These are phyloP conservation scores for Heteromyza rotundicornis DNA, from an alignment of 2,888 invertebrate species.

Conservation along the genomic window DNA sequence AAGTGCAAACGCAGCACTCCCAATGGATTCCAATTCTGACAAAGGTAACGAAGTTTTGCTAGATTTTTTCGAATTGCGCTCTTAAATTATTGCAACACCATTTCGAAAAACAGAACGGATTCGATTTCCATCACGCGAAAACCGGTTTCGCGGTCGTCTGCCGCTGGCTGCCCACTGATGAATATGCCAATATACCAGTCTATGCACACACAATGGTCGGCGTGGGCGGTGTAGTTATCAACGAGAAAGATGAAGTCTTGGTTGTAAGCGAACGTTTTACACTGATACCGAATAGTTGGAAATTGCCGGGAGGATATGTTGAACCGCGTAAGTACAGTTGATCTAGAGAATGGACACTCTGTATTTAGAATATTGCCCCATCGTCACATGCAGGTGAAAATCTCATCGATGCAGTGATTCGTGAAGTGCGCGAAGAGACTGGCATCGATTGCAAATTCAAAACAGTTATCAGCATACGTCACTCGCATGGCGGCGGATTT, in stretches of 20 bases:
- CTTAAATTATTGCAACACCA: too few species aligned
- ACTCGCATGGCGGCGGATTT: conserved; percentile 77
- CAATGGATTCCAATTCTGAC: conserved; percentile 79
- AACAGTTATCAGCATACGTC: conserved; percentile 78
- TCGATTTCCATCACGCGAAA: conserved; percentile 87
- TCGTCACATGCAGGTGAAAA: conserved; percentile 87
- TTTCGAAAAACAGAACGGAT: conserved; percentile 67
- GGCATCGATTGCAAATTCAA: conserved; percentile 78
- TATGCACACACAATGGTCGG: conserved; percentile 82
- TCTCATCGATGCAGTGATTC: conserved; percentile 77
- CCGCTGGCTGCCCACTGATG: conserved; percentile 76
- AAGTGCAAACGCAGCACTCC: conserved; percentile 72
- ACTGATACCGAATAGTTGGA: conserved; percentile 70
- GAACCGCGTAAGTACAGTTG: conserved; percentile 71
- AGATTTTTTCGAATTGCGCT: too few species aligned
- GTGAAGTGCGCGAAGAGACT: conserved; percentile 92
- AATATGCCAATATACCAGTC: conserved; percentile 70
- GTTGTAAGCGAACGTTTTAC: conserved; percentile 77
- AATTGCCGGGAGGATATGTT: conserved; percentile 90
- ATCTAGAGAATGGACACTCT: too few species aligned
- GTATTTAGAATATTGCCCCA: too few species aligned
- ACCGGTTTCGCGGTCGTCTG: conserved; percentile 80
- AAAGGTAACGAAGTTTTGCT: conserved; percentile 63
- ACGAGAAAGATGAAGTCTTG: conserved; percentile 77
- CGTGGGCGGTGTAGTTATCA: conserved; percentile 81